Percentiles rank a stretch among this genome's conserved stretches.
phyloP scores from a whole-genome alignment of 2,113 vertebrate species.

The Girardinichthys multiradiatus region DNA sequence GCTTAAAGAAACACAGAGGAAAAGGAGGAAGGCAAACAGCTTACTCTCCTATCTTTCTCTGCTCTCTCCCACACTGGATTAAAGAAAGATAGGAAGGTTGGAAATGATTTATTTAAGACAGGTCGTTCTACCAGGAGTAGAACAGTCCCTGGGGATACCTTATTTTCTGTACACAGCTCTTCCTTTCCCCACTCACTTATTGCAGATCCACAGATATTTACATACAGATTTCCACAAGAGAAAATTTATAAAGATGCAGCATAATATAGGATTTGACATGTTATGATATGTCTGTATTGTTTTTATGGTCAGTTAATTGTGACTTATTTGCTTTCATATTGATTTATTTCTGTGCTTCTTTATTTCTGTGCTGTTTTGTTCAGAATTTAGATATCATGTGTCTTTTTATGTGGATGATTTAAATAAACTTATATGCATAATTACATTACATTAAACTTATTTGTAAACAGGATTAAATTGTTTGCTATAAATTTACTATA shows the following conservation, averaged over 20 bases:
- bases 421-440: conserved; percentile 23
- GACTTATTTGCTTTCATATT: conserved; percentile 48
- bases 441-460: neutral
- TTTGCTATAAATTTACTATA: no score
- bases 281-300: conserved; percentile 48
- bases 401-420: conserved; percentile 33
- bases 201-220: conserved; percentile 34
- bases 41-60: conserved; percentile 70
- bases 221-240: conserved; percentile 43
- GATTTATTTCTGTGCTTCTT: conserved; percentile 42
- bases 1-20: conserved; percentile 73
- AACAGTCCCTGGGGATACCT: conserved; percentile 65
- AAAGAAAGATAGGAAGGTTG: conserved; percentile 72
- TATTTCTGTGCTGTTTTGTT: conserved; percentile 5
- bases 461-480: neutral
- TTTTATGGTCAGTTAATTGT: conserved; percentile 50
- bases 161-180: conserved; percentile 52
- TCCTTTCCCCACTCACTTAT: conserved; percentile 29
- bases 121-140: conserved; percentile 68
- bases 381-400: conserved; percentile 21
- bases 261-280: conserved; percentile 19
- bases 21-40: conserved; percentile 74
- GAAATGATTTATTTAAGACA: conserved; percentile 79
- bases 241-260: conserved; percentile 42
- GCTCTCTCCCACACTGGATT: conserved; percentile 76